These are phyloP conservation scores for Drosophila neonasuta DNA, from an alignment of 2,888 invertebrate species.

Conservation along the genomic window DNA sequence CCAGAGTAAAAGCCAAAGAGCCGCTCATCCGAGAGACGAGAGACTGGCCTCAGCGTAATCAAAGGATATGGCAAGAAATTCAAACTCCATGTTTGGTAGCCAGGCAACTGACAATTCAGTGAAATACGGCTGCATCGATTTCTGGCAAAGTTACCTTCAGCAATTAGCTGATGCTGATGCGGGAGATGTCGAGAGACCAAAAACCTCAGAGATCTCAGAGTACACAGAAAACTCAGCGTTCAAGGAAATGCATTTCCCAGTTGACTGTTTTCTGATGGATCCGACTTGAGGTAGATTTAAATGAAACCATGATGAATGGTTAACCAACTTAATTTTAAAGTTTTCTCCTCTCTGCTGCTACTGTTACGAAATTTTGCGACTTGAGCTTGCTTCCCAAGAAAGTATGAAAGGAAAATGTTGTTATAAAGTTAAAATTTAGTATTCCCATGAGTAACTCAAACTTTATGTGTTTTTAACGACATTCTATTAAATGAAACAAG, in stretches of 20 bases:
- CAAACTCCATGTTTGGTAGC: neutral
- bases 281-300: neutral
- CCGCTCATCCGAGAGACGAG: slow-evolving; percentile 9
- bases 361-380: neutral
- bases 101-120: slow-evolving; percentile 2
- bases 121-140: slow-evolving; percentile 12
- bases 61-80: slow-evolving; percentile 10
- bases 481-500: slow-evolving; percentile 5
- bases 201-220: neutral
- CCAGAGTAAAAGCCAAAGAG: slow-evolving; percentile 5
- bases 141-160: slow-evolving; percentile 12
- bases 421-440: slow-evolving; percentile 19
- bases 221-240: neutral
- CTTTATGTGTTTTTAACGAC: slow-evolving; percentile 18
- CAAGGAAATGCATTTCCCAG: slow-evolving; percentile 3
- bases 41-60: slow-evolving; percentile 1
- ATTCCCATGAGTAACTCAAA: slow-evolving; percentile 7
- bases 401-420: slow-evolving; percentile 12
- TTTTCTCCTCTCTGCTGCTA: neutral
- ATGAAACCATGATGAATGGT: slow-evolving; percentile 7
- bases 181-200: slow-evolving; percentile 1
- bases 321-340: slow-evolving; percentile 9
- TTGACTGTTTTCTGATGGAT: neutral
- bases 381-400: slow-evolving; percentile 1
- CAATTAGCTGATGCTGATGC: slow-evolving; percentile 57